Conservation (phyloP, 2,797 vertebrate species). For the Sylvilagus floridanus region DNA sequence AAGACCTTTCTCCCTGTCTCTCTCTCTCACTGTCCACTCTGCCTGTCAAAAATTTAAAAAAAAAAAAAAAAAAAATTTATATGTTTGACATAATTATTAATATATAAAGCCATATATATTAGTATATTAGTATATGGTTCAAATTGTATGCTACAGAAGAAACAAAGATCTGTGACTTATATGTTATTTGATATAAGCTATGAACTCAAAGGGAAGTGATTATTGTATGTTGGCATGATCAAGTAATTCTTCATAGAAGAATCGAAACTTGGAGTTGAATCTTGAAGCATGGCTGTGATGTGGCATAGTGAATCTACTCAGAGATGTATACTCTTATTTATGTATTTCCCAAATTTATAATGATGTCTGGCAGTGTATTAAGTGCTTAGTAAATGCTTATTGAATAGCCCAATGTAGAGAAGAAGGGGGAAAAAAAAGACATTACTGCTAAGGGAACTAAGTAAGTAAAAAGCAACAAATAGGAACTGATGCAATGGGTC, state of each 20-base stretch:
- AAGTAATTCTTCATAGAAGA: constrained; percentile 17
- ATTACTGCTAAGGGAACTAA: constrained; percentile 39
- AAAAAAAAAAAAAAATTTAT: constrained; percentile 58
- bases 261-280: background rate
- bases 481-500: constrained; percentile 28
- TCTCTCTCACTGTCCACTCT: too few relatives aligned
- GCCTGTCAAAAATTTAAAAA: too few relatives aligned
- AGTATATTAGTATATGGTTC: background rate
- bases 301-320: background rate
- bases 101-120: background rate
- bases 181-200: background rate
- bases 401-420: constrained; percentile 42
- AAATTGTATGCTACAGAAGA: constrained; percentile 32
- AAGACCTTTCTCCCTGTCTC: too few relatives aligned
- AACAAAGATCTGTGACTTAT: constrained; percentile 15
- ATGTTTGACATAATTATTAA: constrained; percentile 37
- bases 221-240: background rate
- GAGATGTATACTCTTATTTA: background rate
- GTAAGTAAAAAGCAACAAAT: constrained; percentile 39
- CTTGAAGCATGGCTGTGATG: constrained; percentile 22
- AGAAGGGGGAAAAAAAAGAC: constrained; percentile 8
- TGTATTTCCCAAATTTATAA: background rate
- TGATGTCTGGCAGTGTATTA: constrained; percentile 13
- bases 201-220: constrained; percentile 14
- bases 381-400: constrained; percentile 45